Evolutionary conservation across 2,113 vertebrate species (phyloP).

Genomic region (Spheniscus mendiculus): DNA sequence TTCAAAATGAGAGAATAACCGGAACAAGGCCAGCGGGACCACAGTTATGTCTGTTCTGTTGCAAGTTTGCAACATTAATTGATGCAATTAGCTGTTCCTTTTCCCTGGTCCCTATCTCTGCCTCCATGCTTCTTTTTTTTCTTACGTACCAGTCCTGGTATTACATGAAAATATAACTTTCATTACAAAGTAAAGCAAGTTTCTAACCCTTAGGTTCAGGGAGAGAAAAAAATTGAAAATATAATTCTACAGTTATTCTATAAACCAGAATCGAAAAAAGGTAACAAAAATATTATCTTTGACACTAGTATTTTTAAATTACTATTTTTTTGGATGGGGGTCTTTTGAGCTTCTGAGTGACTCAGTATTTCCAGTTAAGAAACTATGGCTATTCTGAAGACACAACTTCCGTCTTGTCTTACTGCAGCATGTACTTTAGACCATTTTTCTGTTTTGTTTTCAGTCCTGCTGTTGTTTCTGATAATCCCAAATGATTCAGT

Average conservation of each 20-base stretch:
- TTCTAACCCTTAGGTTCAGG: not conserved
- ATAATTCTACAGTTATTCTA: not conserved
- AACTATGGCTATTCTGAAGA: not conserved
- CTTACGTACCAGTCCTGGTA: not conserved
- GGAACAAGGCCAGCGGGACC: not conserved
- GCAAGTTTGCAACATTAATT: not conserved
- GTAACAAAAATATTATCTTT: not conserved
- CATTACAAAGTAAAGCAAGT: not conserved
- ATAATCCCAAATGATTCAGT: not conserved
- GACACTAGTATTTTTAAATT: not conserved
- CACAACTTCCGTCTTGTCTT: not conserved
- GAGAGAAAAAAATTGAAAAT: not conserved
- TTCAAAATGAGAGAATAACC: not conserved
- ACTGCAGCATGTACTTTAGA: not conserved
- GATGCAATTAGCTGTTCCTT: not conserved
- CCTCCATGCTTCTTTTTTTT: not conserved
- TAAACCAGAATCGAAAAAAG: not conserved
- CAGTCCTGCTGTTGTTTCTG: not conserved
- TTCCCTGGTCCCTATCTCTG: not conserved
- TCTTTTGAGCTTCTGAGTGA: not conserved
- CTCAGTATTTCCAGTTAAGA: not conserved
- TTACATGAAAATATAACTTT: not conserved
- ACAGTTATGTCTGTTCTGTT: not conserved
- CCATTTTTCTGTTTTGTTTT: not conserved
- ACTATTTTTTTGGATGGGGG: fast-evolving